phyloP scores from a whole-genome alignment of 2,797 vertebrate genomes.

The Alca torda region DNA sequence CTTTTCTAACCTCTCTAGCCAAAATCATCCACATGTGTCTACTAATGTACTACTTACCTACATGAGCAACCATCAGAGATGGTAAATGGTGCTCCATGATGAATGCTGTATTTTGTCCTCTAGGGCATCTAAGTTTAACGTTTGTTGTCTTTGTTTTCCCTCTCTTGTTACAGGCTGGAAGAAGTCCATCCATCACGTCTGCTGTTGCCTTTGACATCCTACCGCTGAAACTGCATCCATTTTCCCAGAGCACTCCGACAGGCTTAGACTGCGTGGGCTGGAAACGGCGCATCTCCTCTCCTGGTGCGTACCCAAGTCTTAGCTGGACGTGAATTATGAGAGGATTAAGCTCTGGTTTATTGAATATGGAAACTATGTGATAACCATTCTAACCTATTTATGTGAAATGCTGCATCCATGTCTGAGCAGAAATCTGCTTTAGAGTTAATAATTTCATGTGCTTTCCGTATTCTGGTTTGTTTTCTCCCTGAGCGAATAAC shows the following conservation, averaged over 20 bases:
- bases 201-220: constrained; percentile 69
- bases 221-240: constrained; percentile 77
- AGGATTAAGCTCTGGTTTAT: not conserved
- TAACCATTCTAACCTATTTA: not conserved
- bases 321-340: not conserved
- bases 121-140: not conserved
- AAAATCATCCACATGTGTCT: not conserved
- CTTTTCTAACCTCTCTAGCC: not conserved
- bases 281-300: constrained; percentile 67
- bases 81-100: not conserved
- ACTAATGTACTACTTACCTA: not conserved
- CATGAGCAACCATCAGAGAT: not conserved
- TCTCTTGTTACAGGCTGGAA: constrained; percentile 69
- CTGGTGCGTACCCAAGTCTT: constrained; percentile 74
- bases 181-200: constrained; percentile 53
- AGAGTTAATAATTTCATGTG: not conserved
- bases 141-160: not conserved
- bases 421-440: not conserved
- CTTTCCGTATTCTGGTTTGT: not conserved
- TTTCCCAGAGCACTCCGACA: constrained; percentile 87
- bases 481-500: not conserved
- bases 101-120: not conserved
- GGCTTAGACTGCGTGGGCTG: constrained; percentile 84
- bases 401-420: not conserved
- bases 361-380: not conserved